These are phyloP conservation scores for Drosophila erecta DNA, from an alignment of 1,140 invertebrate species.

Conservation along the genomic window DNA sequence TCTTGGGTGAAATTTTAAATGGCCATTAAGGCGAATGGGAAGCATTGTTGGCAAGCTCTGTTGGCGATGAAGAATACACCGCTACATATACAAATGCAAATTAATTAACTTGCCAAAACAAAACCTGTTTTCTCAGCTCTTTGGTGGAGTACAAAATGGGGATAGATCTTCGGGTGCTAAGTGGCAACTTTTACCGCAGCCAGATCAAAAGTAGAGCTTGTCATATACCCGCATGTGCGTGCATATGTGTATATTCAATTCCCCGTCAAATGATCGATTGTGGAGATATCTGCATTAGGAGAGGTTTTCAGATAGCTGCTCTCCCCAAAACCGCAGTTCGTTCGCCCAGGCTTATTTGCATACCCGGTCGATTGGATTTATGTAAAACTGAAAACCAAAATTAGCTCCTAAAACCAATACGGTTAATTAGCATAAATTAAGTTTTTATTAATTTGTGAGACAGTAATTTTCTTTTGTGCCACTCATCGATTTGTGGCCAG, in stretches of 20 bases:
- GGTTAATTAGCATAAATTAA: constrained; percentile 80
- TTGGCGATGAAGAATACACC: constrained; percentile 56
- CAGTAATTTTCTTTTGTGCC: constrained; percentile 75
- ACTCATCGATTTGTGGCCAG: constrained; percentile 27
- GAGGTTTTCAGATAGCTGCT: background rate
- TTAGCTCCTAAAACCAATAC: constrained; percentile 51
- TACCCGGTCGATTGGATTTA: constrained; percentile 64
- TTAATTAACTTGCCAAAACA: constrained; percentile 58
- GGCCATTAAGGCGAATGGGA: constrained; percentile 68
- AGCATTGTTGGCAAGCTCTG: constrained; percentile 63
- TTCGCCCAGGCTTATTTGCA: constrained; percentile 58
- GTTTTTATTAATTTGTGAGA: constrained; percentile 82
- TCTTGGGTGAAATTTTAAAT: constrained; percentile 78
- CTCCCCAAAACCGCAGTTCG: constrained; percentile 9
- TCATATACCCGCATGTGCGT: constrained; percentile 20
- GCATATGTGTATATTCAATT: constrained; percentile 15
- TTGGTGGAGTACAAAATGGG: background rate
- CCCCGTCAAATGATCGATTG: constrained; percentile 43
- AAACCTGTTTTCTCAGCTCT: constrained; percentile 14
- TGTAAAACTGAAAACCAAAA: constrained; percentile 65
- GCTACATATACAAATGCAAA: constrained; percentile 77
- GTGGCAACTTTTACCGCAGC: constrained; percentile 44
- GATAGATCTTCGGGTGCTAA: constrained; percentile 37
- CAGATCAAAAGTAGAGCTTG: constrained; percentile 41
- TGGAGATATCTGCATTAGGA: constrained; percentile 29